Conservation (phyloP, 2,888 invertebrate genomes). For the Nemoura dubitans region DNA sequence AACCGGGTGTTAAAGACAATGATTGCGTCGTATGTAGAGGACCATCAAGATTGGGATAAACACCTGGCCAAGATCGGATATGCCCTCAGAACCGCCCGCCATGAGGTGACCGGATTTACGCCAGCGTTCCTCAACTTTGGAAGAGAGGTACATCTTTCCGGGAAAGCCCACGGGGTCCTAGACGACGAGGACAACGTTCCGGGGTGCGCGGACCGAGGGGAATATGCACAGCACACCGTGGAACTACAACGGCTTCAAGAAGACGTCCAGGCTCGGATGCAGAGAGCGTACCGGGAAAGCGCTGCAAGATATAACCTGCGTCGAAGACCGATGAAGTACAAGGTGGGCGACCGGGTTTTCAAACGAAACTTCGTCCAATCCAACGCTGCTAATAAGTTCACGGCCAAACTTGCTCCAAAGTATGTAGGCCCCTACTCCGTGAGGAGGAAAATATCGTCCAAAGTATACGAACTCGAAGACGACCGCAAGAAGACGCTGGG, state of each 20-base stretch:
- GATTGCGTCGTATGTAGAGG: slow-evolving; percentile 53
- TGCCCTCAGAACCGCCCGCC: slow-evolving; percentile 54
- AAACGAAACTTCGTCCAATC: slow-evolving; percentile 33
- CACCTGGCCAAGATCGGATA: slow-evolving; percentile 53
- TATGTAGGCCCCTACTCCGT: slow-evolving; percentile 51
- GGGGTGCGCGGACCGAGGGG: background rate
- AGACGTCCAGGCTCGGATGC: too few relatives aligned
- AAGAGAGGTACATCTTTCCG: slow-evolving; percentile 31
- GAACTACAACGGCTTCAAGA: background rate
- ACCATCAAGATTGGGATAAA: slow-evolving; percentile 53
- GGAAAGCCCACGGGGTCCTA: background rate
- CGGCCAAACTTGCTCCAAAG: slow-evolving; percentile 53
- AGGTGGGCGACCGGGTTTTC: background rate
- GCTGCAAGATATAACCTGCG: slow-evolving; percentile 20
- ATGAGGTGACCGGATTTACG: slow-evolving; percentile 50
- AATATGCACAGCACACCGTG: too few relatives aligned
- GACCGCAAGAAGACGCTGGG: background rate
- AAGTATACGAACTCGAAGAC: slow-evolving; percentile 26
- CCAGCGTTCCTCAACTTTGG: slow-evolving; percentile 52
- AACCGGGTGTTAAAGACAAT: slow-evolving; percentile 55
- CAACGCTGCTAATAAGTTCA: slow-evolving; percentile 49
- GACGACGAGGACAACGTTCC: background rate
- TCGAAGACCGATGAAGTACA: background rate
- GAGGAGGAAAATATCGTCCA: background rate
- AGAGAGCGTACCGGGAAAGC: background rate